Evolutionary conservation across 2,888 invertebrate species (phyloP).

Genomic region (Eupithecia subfuscata): DNA sequence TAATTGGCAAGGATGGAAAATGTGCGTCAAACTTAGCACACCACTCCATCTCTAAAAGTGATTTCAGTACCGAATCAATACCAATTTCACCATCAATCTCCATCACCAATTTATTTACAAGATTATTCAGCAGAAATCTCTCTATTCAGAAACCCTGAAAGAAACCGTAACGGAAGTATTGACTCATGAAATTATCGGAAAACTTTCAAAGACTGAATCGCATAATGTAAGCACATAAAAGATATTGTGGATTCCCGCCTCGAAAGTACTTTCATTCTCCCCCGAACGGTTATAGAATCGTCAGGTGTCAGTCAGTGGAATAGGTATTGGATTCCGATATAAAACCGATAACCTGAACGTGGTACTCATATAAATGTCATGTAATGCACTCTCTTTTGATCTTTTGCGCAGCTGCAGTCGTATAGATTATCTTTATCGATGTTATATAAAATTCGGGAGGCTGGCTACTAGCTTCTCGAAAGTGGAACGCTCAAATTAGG

Average conservation of each 20-base stretch:
- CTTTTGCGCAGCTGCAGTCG: conserved; percentile 32
- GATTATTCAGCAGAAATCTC: background rate
- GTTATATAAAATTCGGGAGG: no score
- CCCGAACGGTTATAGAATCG: conserved; percentile 28
- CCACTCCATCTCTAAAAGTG: background rate
- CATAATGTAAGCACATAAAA: conserved; percentile 18
- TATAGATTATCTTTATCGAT: background rate
- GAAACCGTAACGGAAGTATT: conserved; percentile 7
- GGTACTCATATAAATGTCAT: conserved; percentile 60
- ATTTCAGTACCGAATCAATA: background rate
- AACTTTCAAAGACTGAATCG: conserved; percentile 5
- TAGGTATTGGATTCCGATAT: conserved; percentile 45
- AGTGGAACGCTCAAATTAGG: no score
- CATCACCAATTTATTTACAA: background rate
- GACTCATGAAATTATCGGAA: conserved; percentile 8
- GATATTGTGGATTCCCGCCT: conserved; percentile 19
- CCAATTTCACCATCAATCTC: background rate
- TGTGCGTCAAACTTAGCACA: background rate
- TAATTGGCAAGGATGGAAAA: background rate
- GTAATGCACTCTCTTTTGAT: conserved; percentile 46
- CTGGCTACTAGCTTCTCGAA: no score
- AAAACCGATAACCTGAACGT: conserved; percentile 62
- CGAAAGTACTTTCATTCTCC: conserved; percentile 20
- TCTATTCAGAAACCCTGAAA: background rate
- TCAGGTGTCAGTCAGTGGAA: conserved; percentile 39